Evolutionary conservation across 2,888 invertebrate genomes (phyloP), one percentile per base, ranked within the genome.

Genomic region (Apotomis capreana): DNA sequence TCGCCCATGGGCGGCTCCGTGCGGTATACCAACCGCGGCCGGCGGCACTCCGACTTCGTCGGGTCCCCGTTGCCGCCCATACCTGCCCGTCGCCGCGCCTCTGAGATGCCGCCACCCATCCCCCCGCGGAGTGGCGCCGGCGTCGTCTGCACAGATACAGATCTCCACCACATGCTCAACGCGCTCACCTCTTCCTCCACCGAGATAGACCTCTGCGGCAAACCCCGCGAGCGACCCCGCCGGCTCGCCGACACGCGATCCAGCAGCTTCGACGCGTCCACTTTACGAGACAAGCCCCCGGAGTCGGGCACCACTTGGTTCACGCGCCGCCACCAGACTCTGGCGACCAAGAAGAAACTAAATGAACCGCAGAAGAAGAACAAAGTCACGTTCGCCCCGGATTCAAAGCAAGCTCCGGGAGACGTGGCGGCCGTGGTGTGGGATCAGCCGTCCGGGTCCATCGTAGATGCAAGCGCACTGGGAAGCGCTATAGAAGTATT

Each of bases 401-500:
- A 96, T 77, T 93, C 95, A 69, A 91, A 94, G 68, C 94, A 94
- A 73, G 92, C 94, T 4, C 85, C 95, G 0, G 94, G 93, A 10
- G 94, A 94, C 77, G 92, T 85, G 3, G 94, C 94, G 57, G 95
- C 95, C 73, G 96, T 96, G 37, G 89, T 96, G 1, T 96, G 96
- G 96, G 97, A 96, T 79, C 95, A 95, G 64, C 94, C 94, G n/a
- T 95, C 96, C 57, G 96, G 96, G 5, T 96, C 97, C 0, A 95
- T 97, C 54, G 96, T 96, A 4, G 97, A 97, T 83, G 96, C 97
- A 1, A 96, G 96, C 81, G 95, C 96, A 0, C 92, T 97, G 51
- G 97, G 97, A 37, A 97, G 95, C 83, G 97, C 97, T 44, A 97
- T 97, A 77, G 97, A 97, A 89, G 97, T 96, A 46, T 97, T 97